These are phyloP conservation scores for Lophochroa leadbeateri DNA, from an alignment of 2,113 vertebrate genomes.

Conservation along the genomic window DNA sequence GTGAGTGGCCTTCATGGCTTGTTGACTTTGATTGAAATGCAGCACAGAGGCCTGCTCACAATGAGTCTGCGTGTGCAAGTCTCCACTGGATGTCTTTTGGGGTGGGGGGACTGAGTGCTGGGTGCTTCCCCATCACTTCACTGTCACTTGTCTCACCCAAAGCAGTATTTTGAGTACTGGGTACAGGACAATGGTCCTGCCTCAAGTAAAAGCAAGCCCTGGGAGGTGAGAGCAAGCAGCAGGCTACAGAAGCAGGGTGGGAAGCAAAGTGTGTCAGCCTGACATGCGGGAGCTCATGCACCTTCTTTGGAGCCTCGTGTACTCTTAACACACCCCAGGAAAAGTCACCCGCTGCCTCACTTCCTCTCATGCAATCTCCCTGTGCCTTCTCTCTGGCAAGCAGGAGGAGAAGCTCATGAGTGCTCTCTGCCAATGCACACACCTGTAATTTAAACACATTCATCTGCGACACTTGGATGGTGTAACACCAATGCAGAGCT, in stretches of 20 bases:
- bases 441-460: background rate
- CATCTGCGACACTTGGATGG: fast-evolving
- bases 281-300: fast-evolving
- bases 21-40: background rate
- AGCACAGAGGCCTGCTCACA: background rate
- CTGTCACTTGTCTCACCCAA: background rate
- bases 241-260: fast-evolving
- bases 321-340: background rate
- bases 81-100: background rate
- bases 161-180: background rate
- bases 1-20: background rate
- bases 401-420: background rate
- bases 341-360: fast-evolving
- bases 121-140: background rate
- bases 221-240: background rate
- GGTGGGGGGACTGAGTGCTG: background rate
- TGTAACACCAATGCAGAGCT: fast-evolving
- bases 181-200: background rate
- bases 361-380: fast-evolving
- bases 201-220: background rate
- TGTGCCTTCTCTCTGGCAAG: background rate
- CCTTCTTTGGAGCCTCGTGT: background rate
- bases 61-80: background rate
- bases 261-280: background rate
- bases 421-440: background rate